Evolutionary conservation across 2,888 invertebrate genomes (phyloP).

Genomic region (Ptychoptera albimana): DNA sequence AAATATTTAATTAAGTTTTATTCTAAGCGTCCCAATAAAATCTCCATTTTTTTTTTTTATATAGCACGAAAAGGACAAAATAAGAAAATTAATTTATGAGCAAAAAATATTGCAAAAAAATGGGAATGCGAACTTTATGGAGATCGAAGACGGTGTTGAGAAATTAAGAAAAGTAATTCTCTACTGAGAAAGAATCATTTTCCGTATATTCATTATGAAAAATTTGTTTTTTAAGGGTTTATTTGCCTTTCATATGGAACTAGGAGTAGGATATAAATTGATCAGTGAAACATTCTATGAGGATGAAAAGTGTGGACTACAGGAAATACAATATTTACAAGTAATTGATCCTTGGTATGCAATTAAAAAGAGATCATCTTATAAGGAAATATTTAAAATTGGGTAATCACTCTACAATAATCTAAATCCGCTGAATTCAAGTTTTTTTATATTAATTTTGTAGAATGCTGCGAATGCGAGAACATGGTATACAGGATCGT

Average conservation of each 20-base stretch:
- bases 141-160: slow-evolving; percentile 44
- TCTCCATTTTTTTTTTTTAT: slow-evolving; percentile 12
- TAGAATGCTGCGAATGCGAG: slow-evolving; percentile 38
- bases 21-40: too few relatives aligned
- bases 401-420: slow-evolving; percentile 28
- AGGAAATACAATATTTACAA: slow-evolving; percentile 46
- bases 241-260: slow-evolving; percentile 53
- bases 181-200: slow-evolving; percentile 11
- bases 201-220: background rate
- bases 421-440: background rate
- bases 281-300: slow-evolving; percentile 49
- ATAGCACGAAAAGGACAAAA: slow-evolving; percentile 46
- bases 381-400: slow-evolving; percentile 44
- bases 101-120: slow-evolving; percentile 47
- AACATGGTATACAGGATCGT: slow-evolving; percentile 41
- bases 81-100: slow-evolving; percentile 43
- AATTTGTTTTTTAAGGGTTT: slow-evolving; percentile 28
- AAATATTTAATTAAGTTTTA: too few relatives aligned
- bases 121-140: slow-evolving; percentile 37
- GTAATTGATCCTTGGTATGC: slow-evolving; percentile 48
- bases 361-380: slow-evolving; percentile 43
- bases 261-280: slow-evolving; percentile 46
- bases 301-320: slow-evolving; percentile 52
- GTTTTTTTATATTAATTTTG: background rate
- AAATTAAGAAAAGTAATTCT: slow-evolving; percentile 28